A percentile compares a stretch with the other conserved stretches of the same genome.
phyloP scores from a whole-genome alignment of 2,888 invertebrate genomes.

The Laspeyria flexula region DNA sequence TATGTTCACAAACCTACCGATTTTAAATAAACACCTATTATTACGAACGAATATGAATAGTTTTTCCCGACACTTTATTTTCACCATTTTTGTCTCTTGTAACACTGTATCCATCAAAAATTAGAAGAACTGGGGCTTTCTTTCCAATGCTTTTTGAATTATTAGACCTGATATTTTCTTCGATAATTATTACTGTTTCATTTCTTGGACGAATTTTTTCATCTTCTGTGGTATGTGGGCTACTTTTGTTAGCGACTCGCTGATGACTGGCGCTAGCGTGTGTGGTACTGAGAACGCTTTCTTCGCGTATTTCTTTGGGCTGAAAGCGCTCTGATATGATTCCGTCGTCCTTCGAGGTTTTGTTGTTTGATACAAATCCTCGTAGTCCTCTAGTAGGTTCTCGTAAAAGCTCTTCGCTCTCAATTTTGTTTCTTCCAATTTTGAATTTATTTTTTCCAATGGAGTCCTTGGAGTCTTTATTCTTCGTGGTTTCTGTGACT shows the following conservation, averaged over 20 bases:
- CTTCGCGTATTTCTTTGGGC: constrained; percentile 63
- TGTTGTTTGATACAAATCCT: constrained; percentile 62
- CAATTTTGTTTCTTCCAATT: constrained; percentile 70
- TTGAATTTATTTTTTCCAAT: constrained; percentile 64
- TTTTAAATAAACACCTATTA: constrained; percentile 8
- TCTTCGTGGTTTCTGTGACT: constrained; percentile 39
- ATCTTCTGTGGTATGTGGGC: constrained; percentile 74
- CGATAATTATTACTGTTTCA: constrained; percentile 62
- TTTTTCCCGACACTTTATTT: constrained; percentile 69
- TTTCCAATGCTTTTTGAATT: constrained; percentile 43
- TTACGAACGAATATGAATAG: constrained; percentile 63
- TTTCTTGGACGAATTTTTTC: constrained; percentile 71
- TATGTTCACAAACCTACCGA: constrained; percentile 6
- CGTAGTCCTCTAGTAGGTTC: constrained; percentile 71
- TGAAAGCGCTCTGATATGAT: constrained; percentile 54
- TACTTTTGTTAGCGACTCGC: constrained; percentile 72
- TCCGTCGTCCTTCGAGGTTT: constrained; percentile 47
- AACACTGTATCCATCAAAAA: constrained; percentile 79
- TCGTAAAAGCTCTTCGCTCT: constrained; percentile 72
- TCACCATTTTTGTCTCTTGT: constrained; percentile 76
- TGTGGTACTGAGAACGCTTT: constrained; percentile 67
- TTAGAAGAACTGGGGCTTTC: constrained; percentile 63
- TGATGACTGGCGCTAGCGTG: constrained; percentile 70
- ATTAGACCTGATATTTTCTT: constrained; percentile 37
- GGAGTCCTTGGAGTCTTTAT: constrained; percentile 50